These are phyloP conservation scores for Berghia stephanieae DNA, from an alignment of 1,140 invertebrate species.

Conservation along the genomic window DNA sequence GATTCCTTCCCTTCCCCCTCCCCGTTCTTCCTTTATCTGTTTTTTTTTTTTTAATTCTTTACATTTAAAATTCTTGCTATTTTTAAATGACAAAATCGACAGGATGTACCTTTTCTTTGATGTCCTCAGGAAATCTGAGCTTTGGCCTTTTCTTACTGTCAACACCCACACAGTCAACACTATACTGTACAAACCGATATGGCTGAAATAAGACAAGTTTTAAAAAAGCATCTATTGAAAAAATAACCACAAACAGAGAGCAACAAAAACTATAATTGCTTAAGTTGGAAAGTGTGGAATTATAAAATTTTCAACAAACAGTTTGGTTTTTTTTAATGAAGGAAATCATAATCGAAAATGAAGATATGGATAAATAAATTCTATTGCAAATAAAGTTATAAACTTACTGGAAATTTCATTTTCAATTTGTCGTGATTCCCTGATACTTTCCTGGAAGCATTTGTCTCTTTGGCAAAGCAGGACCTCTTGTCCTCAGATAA, in stretches of 20 bases:
- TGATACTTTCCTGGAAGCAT: conserved; percentile 50
- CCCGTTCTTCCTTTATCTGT: too few species aligned
- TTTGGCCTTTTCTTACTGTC: conserved; percentile 49
- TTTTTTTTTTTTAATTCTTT: too few species aligned
- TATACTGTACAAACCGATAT: conserved; percentile 53
- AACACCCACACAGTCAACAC: conserved; percentile 49
- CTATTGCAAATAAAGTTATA: not conserved
- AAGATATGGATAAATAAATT: conserved; percentile 3
- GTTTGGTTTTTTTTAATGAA: not conserved
- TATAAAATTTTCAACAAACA: not conserved
- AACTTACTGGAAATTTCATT: conserved; percentile 58
- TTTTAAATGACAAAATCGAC: too few species aligned
- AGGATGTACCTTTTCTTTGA: conserved; percentile 51
- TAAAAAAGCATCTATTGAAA: too few species aligned
- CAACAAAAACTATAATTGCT: too few species aligned
- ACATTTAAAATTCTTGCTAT: too few species aligned
- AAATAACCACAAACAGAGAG: too few species aligned
- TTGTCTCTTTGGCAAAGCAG: conserved; percentile 47
- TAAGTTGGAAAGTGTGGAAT: too few species aligned
- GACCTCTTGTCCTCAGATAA: conserved; percentile 46
- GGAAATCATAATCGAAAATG: not conserved
- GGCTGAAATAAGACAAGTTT: conserved; percentile 45
- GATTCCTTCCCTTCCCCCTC: too few species aligned
- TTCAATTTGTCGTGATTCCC: conserved; percentile 50
- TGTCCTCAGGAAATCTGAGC: conserved; percentile 49